These are phyloP conservation scores for Parnassius smintheus DNA, from an alignment of 2,888 invertebrate species.

Conservation along the genomic window DNA sequence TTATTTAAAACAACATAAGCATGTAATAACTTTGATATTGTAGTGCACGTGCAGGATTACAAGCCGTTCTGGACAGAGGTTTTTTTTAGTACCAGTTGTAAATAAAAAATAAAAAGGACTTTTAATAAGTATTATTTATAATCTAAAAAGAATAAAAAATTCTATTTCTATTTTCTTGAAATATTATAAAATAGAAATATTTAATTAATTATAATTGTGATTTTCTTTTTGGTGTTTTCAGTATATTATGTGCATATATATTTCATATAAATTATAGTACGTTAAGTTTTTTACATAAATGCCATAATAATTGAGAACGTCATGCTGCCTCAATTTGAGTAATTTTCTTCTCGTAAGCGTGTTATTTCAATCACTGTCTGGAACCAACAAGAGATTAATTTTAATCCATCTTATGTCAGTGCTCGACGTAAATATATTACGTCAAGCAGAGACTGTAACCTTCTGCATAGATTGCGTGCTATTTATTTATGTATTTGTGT, in stretches of 20 bases:
- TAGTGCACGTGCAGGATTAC: too few species aligned
- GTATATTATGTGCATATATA: not conserved
- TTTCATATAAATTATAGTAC: conserved; percentile 22
- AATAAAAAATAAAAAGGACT: too few species aligned
- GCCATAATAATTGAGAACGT: conserved; percentile 14
- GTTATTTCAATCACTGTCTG: conserved; percentile 24
- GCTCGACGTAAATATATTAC: not conserved
- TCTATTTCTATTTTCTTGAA: too few species aligned
- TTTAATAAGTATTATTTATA: too few species aligned
- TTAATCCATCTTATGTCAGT: conserved; percentile 10
- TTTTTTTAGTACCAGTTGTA: too few species aligned
- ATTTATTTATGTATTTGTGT: conserved; percentile 13
- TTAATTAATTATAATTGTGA: conserved; percentile 32
- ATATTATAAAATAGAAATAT: too few species aligned
- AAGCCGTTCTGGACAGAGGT: too few species aligned
- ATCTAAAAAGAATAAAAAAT: too few species aligned
- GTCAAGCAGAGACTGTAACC: conserved; percentile 6
- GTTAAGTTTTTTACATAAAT: conserved; percentile 19
- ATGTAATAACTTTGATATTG: too few species aligned
- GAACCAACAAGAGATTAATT: conserved; percentile 10
- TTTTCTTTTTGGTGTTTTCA: conserved; percentile 4
- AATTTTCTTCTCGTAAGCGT: conserved; percentile 18
- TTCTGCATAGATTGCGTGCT: conserved; percentile 12
- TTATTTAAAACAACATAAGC: too few species aligned
- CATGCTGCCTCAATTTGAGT: conserved; percentile 14